Base-by-base conservation (phyloP, 1,140 invertebrate genomes). In the Neodiprion lecontei region DNA sequence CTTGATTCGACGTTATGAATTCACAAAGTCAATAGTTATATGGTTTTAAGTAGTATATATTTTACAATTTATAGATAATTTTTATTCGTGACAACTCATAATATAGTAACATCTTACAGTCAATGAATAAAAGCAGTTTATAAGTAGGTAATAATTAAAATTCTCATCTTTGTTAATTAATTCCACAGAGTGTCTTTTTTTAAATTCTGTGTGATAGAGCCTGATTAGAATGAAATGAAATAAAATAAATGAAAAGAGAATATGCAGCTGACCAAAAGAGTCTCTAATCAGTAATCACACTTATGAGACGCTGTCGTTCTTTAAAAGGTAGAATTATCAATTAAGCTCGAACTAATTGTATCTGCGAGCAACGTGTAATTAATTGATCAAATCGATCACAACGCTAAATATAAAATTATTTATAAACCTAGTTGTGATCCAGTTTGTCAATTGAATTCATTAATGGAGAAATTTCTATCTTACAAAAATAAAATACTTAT, bases 121-220 rank as follows among this genome's bases (percentile, higher is more conserved):
- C 69, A 75, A 72, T 53, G 70, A 61, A 70, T 75, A 67, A 75
- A 75, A 75, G 49, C 48, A 21, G 47, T 40, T 61, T 23, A 17
- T 48, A 12, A 74, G 67, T 53, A 40, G 48, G 21, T 74, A 49
- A 70, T 74, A 61, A 28, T n/a, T 23, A 9, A 69, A 53, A 50
- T 66, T 73, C 67, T 69, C 21, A 50, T 53, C 67, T 49, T 67
- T 17, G 73, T 50, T 48, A 61, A 47, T 50, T 40, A 68, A 0
- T 49, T 69, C 50, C 21, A 61, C 66, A 48, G n/a, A 10, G 72
- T 21, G 21, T 23, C 67, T 69, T 12, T 50, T 48, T 47, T 14
- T 53, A 47, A 23, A 47, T 40, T 67, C 17, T 40, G 72, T 73
- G 48, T 14, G 48, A 73, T 67, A 50, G 12, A 69, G 72, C 65